Percentiles rank a stretch among this genome's conserved stretches.
Evolutionary conservation across 1,140 invertebrate genomes (phyloP).

Genomic region (Harlomillsia oculata): DNA sequence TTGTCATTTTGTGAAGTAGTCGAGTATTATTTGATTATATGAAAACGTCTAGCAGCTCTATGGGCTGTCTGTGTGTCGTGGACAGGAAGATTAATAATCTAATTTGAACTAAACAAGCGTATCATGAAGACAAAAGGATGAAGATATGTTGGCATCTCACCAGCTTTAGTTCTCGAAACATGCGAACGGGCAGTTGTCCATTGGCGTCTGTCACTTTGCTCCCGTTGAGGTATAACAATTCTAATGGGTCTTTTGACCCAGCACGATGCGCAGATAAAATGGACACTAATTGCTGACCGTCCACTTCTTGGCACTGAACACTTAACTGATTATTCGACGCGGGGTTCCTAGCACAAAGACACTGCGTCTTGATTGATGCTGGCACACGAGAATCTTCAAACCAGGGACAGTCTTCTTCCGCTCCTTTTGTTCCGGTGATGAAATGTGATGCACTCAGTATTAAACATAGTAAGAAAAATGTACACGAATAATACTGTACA

Average conservation of each 20-base stretch:
- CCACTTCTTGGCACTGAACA: slow-evolving; percentile 79
- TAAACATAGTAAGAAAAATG: too few species aligned
- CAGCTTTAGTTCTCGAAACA: slow-evolving; percentile 56
- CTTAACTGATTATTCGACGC: slow-evolving; percentile 48
- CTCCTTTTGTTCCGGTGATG: slow-evolving; percentile 2
- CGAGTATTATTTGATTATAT: too few species aligned
- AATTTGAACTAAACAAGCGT: too few species aligned
- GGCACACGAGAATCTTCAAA: slow-evolving; percentile 43
- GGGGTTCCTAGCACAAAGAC: slow-evolving; percentile 75
- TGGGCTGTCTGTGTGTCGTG: too few species aligned
- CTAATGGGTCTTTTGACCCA: slow-evolving; percentile 53
- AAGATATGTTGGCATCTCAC: slow-evolving; percentile 24
- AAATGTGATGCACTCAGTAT: background rate
- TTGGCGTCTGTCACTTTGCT: slow-evolving; percentile 46
- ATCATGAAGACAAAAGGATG: too few species aligned
- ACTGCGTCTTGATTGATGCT: slow-evolving; percentile 66
- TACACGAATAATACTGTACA: too few species aligned
- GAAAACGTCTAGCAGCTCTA: too few species aligned
- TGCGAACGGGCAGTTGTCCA: slow-evolving; percentile 50
- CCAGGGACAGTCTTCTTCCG: slow-evolving; percentile 71
- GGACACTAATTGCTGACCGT: slow-evolving; percentile 59
- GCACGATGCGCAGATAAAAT: slow-evolving; percentile 54
- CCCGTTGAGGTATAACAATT: slow-evolving; percentile 76
- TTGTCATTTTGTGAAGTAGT: too few species aligned
- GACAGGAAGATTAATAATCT: too few species aligned